Conservation (phyloP, 1,140 invertebrate species). For the Anastrepha ludens region DNA sequence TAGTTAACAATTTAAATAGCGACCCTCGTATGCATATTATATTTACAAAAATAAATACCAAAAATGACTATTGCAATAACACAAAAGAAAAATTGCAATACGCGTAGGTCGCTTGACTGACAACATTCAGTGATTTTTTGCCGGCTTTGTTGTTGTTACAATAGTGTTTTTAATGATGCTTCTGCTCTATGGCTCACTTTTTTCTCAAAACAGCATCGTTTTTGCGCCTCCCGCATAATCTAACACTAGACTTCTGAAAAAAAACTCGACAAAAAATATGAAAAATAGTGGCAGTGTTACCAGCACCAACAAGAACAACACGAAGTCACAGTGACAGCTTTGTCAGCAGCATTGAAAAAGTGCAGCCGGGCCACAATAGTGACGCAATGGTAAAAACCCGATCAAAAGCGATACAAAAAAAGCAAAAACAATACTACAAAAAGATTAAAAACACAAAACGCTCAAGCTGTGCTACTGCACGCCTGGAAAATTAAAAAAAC, state of each 20-base stretch:
- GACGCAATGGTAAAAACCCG: not conserved
- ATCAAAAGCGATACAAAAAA: not conserved
- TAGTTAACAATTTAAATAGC: too few relatives aligned
- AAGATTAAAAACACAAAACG: not conserved
- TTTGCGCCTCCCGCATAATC: not conserved
- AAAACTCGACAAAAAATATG: not conserved
- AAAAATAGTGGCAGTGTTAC: not conserved
- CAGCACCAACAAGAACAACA: not conserved
- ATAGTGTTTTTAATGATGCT: not conserved
- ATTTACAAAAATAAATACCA: too few relatives aligned
- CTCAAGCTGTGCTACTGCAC: not conserved
- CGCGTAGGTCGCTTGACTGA: not conserved
- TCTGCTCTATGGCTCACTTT: not conserved
- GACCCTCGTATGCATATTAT: too few relatives aligned
- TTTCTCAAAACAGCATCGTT: constrained; percentile 1
- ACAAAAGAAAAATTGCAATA: not conserved
- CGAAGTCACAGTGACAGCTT: constrained; percentile 19
- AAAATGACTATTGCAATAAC: too few relatives aligned
- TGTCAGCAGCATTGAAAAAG: not conserved
- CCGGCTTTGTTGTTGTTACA: not conserved
- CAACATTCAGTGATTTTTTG: not conserved
- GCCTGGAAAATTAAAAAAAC: not conserved
- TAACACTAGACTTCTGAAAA: too few relatives aligned
- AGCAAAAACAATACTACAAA: not conserved
- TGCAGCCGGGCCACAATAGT: not conserved